phyloP scores from a whole-genome alignment of 35 echinoderm and acorn worm species.

The Lytechinus variegatus region DNA sequence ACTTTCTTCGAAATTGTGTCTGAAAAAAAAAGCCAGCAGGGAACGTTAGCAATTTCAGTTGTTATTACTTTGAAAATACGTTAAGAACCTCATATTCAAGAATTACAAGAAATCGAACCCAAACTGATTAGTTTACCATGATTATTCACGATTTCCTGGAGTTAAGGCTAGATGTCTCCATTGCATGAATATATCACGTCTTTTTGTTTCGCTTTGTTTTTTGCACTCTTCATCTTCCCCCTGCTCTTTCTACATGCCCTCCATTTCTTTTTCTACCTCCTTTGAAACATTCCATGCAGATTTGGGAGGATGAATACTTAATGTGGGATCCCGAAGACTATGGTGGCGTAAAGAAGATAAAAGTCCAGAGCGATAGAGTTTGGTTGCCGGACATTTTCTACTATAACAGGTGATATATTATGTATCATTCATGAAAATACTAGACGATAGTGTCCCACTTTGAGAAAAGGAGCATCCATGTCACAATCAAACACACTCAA shows the following conservation, averaged over 20 bases:
- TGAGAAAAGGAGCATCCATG: background rate
- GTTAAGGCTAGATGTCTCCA: background rate
- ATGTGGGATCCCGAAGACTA: slow-evolving; percentile 84
- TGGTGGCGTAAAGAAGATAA: slow-evolving; percentile 78
- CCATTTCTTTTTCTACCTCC: background rate
- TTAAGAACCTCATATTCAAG: too few species aligned
- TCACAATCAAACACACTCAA: background rate
- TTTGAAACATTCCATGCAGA: slow-evolving; percentile 47
- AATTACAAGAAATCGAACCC: background rate
- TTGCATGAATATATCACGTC: slow-evolving; percentile 40
- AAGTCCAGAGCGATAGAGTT: slow-evolving; percentile 66
- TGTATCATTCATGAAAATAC: background rate
- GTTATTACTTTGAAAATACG: too few species aligned
- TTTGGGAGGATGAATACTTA: slow-evolving; percentile 90
- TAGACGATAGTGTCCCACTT: background rate
- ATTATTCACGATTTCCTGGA: background rate
- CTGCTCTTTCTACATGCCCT: background rate
- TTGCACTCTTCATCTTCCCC: background rate
- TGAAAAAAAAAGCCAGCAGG: too few species aligned
- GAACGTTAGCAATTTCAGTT: too few species aligned
- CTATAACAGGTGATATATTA: slow-evolving; percentile 87
- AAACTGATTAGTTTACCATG: background rate
- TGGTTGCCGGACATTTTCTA: slow-evolving; percentile 92
- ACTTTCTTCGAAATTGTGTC: too few species aligned
- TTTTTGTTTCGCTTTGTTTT: slow-evolving; percentile 12